Conservation (phyloP, 2,888 invertebrate genomes). For the Pasiphila rectangulata region DNA sequence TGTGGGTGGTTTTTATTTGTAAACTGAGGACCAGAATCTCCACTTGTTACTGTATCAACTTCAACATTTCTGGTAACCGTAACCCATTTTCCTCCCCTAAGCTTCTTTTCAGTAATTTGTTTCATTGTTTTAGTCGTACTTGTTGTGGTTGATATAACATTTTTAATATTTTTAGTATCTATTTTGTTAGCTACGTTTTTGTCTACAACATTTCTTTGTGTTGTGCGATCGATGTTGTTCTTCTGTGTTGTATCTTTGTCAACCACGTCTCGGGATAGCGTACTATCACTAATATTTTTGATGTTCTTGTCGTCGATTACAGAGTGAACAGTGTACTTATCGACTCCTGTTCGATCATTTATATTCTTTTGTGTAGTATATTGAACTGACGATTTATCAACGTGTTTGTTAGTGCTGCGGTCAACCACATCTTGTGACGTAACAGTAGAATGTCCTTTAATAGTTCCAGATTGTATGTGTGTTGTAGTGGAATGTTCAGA, state of each 20-base stretch:
- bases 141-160: constrained; percentile 56
- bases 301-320: constrained; percentile 34
- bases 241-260: constrained; percentile 40
- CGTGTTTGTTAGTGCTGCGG: constrained; percentile 24
- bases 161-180: constrained; percentile 54
- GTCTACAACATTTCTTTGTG: constrained; percentile 47
- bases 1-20: constrained; percentile 23
- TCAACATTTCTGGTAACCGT: constrained; percentile 83
- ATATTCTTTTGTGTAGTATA: constrained; percentile 20
- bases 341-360: constrained; percentile 19
- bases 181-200: constrained; percentile 50
- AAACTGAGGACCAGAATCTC: constrained; percentile 36
- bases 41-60: constrained; percentile 77
- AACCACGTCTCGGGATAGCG: constrained; percentile 42
- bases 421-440: constrained; percentile 43
- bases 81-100: constrained; percentile 72
- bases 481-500: constrained; percentile 40
- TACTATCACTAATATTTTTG: constrained; percentile 31
- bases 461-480: constrained; percentile 43
- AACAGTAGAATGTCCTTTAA: constrained; percentile 41
- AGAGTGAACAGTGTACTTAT: constrained; percentile 6
- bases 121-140: constrained; percentile 77
- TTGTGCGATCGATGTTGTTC: constrained; percentile 45
- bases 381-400: constrained; percentile 15
- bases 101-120: constrained; percentile 79